Evolutionary conservation across 2,113 vertebrate genomes (phyloP).

Genomic region (Syrrhaptes paradoxus): DNA sequence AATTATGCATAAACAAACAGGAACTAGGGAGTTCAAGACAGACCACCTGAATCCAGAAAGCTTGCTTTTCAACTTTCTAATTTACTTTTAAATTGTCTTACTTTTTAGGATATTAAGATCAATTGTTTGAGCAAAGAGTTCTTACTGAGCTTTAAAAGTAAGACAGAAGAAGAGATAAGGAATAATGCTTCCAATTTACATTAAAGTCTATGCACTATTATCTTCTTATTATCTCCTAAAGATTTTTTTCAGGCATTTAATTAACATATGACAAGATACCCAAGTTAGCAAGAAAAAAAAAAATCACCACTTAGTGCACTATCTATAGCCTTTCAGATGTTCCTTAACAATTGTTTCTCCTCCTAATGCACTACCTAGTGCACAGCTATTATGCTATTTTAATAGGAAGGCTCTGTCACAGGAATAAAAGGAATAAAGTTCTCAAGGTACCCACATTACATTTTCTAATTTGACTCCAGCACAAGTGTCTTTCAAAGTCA

Average conservation of each 20-base stretch:
- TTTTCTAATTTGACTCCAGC: slow-evolving; percentile 8
- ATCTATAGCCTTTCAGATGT: slow-evolving; percentile 57
- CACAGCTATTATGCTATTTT: slow-evolving; percentile 51
- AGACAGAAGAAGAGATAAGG: slow-evolving; percentile 9
- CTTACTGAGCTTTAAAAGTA: slow-evolving; percentile 37
- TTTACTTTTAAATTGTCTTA: slow-evolving; percentile 52
- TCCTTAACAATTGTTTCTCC: slow-evolving; percentile 46
- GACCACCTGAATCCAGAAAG: background rate
- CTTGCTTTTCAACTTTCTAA: background rate
- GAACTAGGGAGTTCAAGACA: background rate
- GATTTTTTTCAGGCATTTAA: slow-evolving; percentile 66
- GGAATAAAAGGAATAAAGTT: slow-evolving; percentile 43
- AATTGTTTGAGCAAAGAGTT: slow-evolving; percentile 30
- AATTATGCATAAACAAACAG: background rate
- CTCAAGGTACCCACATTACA: background rate
- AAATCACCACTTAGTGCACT: slow-evolving; percentile 46
- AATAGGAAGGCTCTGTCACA: slow-evolving; percentile 31
- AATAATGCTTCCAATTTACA: slow-evolving; percentile 50
- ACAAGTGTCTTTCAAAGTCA: slow-evolving; percentile 16
- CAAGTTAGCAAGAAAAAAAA: slow-evolving; percentile 13
- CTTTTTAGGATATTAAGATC: slow-evolving; percentile 43
- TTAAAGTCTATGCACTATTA: slow-evolving; percentile 47
- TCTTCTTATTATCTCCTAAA: slow-evolving; percentile 62
- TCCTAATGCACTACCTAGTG: slow-evolving; percentile 31
- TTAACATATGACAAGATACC: slow-evolving; percentile 67